phyloP scores from a whole-genome alignment of 2,888 invertebrate species.

The Sphecodes monilicornis region DNA sequence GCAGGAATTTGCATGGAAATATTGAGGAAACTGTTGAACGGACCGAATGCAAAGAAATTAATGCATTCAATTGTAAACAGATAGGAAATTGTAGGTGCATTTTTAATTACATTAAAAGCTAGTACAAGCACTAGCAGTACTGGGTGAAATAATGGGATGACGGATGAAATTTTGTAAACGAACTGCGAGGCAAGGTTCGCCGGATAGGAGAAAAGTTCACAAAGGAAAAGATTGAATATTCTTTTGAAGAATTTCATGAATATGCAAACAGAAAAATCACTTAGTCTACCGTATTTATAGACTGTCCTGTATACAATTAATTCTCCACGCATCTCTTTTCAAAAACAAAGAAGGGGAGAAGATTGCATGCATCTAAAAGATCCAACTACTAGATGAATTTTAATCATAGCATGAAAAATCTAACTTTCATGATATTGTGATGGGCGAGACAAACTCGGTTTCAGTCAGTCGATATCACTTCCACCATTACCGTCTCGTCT shows the following conservation, averaged over 20 bases:
- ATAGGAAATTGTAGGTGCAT: constrained; percentile 17
- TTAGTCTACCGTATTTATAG: neutral
- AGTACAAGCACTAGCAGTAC: neutral
- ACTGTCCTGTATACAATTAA: neutral
- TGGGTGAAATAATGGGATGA: neutral
- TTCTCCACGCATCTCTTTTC: neutral
- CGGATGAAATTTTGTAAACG: constrained; percentile 20
- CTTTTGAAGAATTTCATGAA: constrained; percentile 12
- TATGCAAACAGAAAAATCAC: constrained; percentile 11
- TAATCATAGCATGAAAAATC: neutral
- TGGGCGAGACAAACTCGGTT: neutral
- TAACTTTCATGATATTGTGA: neutral
- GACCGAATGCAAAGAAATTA: constrained; percentile 31
- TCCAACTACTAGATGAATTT: neutral
- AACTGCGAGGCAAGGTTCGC: neutral
- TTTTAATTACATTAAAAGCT: constrained; percentile 46
- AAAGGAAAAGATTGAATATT: neutral
- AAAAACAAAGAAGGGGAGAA: neutral
- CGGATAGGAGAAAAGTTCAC: neutral
- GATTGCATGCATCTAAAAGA: neutral
- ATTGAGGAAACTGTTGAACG: constrained; percentile 8
- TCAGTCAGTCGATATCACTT: neutral
- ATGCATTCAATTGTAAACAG: constrained; percentile 42
- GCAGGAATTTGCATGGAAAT: constrained; percentile 21
- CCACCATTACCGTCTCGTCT: neutral